These are phyloP conservation scores for Girardinus metallicus DNA, from an alignment of 2,797 vertebrate genomes.

Conservation along the genomic window DNA sequence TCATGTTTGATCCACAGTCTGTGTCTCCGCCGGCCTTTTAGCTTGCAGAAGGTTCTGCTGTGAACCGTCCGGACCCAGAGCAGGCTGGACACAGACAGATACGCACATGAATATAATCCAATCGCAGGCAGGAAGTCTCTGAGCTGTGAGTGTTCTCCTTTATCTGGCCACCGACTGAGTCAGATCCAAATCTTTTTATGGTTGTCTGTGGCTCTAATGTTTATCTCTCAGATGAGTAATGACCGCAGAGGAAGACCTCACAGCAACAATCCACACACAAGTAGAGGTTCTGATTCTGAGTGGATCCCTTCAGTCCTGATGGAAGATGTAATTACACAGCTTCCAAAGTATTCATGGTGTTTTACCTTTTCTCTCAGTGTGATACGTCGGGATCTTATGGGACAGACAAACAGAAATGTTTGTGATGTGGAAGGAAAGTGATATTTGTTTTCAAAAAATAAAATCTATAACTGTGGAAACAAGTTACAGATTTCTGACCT, in stretches of 20 bases:
- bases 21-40: background rate
- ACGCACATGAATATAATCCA: constrained; percentile 45
- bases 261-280: constrained; percentile 31
- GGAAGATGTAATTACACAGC: constrained; percentile 36
- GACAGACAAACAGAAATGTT: background rate
- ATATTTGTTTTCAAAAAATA: too few relatives aligned
- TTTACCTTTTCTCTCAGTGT: background rate
- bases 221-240: constrained; percentile 71
- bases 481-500: background rate
- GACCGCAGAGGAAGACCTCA: constrained; percentile 43
- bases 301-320: constrained; percentile 10
- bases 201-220: constrained; percentile 69
- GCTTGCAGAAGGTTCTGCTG: constrained; percentile 20
- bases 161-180: constrained; percentile 61
- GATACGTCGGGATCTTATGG: background rate
- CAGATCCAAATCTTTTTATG: constrained; percentile 66
- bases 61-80: background rate
- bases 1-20: constrained; percentile 27
- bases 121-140: constrained; percentile 55
- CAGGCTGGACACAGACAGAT: background rate
- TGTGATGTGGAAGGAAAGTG: background rate
- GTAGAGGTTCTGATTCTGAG: constrained; percentile 41
- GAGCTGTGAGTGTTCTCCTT: constrained; percentile 52
- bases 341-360: background rate
- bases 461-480: too few relatives aligned